A percentile compares a stretch with the other conserved stretches of the same genome.
Conservation (phyloP, 2,113 vertebrate species). For the Podarcis cretensis region DNA sequence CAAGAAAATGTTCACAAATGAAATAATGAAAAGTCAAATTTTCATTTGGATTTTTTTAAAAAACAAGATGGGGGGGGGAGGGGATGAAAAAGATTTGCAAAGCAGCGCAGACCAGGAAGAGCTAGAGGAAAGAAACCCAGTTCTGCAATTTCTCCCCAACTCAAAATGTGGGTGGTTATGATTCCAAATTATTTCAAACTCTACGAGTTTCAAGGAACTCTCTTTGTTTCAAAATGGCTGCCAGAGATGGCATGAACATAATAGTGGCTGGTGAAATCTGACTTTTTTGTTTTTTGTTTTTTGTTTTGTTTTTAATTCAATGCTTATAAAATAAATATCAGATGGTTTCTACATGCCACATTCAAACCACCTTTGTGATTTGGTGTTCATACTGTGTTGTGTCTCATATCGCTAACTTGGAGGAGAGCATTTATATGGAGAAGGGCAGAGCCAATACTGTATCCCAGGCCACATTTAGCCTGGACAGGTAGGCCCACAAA, state of each 20-base stretch:
- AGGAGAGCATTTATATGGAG: too few species aligned
- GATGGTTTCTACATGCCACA: not conserved
- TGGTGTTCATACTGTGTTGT: too few species aligned
- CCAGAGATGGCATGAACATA: too few species aligned
- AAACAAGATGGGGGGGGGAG: too few species aligned
- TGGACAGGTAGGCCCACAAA: not conserved
- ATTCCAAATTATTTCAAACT: not conserved
- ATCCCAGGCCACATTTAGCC: too few species aligned
- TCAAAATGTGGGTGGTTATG: not conserved
- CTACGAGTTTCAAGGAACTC: not conserved
- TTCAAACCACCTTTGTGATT: not conserved
- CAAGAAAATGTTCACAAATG: too few species aligned
- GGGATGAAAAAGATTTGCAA: too few species aligned
- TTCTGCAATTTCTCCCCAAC: too few species aligned
- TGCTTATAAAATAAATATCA: not conserved
- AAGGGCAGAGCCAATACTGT: not conserved
- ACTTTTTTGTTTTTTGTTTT: not conserved
- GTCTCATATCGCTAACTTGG: not conserved
- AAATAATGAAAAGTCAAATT: too few species aligned
- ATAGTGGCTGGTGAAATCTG: not conserved
- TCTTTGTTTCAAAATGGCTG: not conserved
- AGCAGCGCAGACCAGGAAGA: not conserved
- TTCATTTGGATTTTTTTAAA: too few species aligned
- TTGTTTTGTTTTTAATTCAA: not conserved
- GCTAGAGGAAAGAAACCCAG: not conserved